Conservation (phyloP, 1,140 invertebrate species). For the Sinella curviseta region DNA sequence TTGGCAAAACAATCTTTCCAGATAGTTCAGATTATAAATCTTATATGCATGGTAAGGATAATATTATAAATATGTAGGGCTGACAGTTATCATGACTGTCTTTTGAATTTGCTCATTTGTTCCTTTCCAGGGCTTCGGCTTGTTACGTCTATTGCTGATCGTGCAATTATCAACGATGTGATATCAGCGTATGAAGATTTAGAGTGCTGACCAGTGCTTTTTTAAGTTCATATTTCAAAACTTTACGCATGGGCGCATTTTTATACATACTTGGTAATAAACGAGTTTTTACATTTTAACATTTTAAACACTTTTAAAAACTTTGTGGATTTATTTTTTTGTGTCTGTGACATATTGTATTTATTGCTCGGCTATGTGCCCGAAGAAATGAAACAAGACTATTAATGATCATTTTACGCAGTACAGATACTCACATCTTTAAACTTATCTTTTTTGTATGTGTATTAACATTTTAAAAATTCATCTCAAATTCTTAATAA, state of each 20-base stretch:
- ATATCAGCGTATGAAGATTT: not conserved
- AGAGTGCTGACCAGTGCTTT: not conserved
- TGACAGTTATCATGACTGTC: not conserved
- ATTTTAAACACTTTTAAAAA: not conserved
- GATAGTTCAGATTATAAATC: not conserved
- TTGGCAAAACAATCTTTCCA: not conserved
- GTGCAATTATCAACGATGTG: not conserved
- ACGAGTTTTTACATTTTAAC: not conserved
- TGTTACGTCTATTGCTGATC: not conserved
- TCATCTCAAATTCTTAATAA: too few relatives aligned
- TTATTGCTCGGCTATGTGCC: too few relatives aligned
- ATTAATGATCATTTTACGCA: too few relatives aligned
- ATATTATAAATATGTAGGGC: too few relatives aligned
- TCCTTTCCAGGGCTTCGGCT: not conserved
- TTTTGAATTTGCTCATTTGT: not conserved
- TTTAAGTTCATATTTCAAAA: too few relatives aligned
- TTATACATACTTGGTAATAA: not conserved
- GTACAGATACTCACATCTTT: too few relatives aligned
- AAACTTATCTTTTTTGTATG: too few relatives aligned
- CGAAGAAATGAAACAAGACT: too few relatives aligned
- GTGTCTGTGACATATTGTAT: too few relatives aligned
- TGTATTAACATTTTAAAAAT: too few relatives aligned
- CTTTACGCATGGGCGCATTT: too few relatives aligned
- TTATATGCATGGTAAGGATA: not conserved
- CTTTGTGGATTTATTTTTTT: too few relatives aligned